These are phyloP conservation scores for Hyalella azteca DNA, from an alignment of 2,888 invertebrate genomes.

Conservation along the genomic window DNA sequence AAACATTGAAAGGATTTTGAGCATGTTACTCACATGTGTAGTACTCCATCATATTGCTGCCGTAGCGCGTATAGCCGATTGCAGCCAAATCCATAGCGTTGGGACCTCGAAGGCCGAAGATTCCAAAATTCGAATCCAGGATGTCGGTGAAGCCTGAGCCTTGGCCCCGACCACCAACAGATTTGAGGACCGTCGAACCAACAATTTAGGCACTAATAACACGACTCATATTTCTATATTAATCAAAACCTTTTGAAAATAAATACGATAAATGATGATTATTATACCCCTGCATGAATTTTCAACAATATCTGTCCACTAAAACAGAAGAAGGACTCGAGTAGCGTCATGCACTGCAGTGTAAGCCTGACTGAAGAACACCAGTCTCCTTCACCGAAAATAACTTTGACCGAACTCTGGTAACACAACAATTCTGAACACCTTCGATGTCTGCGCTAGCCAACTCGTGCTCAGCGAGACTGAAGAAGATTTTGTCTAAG, in stretches of 20 bases:
- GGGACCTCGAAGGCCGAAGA: slow-evolving; percentile 55
- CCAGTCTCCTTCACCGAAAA: not conserved
- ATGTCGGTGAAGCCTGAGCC: not conserved
- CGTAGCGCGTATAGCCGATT: slow-evolving; percentile 81
- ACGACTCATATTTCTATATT: not conserved
- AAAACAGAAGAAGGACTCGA: not conserved
- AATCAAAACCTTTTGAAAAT: not conserved
- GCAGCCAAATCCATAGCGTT: slow-evolving; percentile 85
- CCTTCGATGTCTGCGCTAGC: not conserved
- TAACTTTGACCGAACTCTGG: not conserved
- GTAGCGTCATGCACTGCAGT: not conserved
- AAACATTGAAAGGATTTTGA: not conserved
- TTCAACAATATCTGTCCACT: not conserved
- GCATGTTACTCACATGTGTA: slow-evolving; percentile 82
- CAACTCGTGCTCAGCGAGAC: not conserved
- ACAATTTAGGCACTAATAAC: not conserved
- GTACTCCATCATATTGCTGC: slow-evolving; percentile 99
- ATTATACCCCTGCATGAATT: not conserved
- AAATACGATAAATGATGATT: not conserved
- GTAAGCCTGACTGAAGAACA: not conserved
- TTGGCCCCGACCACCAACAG: slow-evolving; percentile 40
- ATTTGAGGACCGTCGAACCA: not conserved
- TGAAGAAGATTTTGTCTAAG: slow-evolving; percentile 16
- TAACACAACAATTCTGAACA: not conserved
- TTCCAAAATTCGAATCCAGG: slow-evolving; percentile 50